phyloP scores from a whole-genome alignment of 2,888 invertebrate genomes.

The Luffia ferchaultella region DNA sequence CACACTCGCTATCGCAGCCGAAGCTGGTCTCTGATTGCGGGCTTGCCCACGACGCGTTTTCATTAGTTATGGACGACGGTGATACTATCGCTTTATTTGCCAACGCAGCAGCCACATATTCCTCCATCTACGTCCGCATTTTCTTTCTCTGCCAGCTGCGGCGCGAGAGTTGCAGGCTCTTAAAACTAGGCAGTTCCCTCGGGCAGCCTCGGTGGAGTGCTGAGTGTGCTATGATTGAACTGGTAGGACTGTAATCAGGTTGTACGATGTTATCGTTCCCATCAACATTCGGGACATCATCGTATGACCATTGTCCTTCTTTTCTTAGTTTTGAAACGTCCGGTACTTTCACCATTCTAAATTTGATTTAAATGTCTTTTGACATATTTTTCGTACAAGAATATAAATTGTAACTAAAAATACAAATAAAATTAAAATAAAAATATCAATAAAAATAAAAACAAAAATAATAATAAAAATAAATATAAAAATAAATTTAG shows the following conservation, averaged over 20 bases:
- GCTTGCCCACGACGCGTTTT: background rate
- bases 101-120: background rate
- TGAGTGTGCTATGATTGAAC: background rate
- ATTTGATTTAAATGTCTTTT: background rate
- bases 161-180: background rate
- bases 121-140: background rate
- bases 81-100: background rate
- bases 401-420: slow-evolving; percentile 5
- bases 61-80: background rate
- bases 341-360: background rate
- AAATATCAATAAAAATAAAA: no score
- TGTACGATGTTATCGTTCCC: background rate
- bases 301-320: background rate
- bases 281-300: background rate
- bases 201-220: background rate
- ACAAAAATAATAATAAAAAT: no score
- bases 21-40: background rate
- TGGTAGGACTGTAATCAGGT: slow-evolving; percentile 1
- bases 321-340: background rate
- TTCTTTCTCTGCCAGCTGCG: background rate
- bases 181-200: no score
- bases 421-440: no score
- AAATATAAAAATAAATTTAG: slow-evolving; percentile 8
- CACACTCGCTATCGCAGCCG: background rate
- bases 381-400: background rate